A percentile compares a stretch with the other conserved stretches of the same genome.
Conservation (phyloP, 2,113 vertebrate genomes). For the Oreochromis spilurus region DNA sequence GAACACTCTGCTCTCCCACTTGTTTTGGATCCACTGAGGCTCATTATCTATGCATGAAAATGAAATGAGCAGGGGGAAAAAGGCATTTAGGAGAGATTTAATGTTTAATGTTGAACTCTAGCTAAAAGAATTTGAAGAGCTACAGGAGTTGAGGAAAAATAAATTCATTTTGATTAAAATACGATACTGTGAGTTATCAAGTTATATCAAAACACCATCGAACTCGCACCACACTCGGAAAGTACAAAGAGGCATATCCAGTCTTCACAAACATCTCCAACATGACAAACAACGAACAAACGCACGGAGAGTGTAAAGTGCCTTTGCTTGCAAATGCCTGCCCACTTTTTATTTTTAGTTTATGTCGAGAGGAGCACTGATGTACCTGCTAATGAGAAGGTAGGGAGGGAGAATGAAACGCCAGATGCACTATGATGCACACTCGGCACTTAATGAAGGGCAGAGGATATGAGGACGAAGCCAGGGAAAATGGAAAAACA, state of each 20-base stretch:
- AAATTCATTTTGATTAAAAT: background rate
- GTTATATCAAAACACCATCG: background rate
- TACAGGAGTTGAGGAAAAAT: background rate
- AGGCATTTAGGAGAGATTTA: background rate
- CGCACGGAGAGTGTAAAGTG: background rate
- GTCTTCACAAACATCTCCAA: background rate
- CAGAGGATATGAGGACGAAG: background rate
- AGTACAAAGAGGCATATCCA: background rate
- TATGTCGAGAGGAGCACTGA: slow-evolving; percentile 45
- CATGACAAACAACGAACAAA: background rate
- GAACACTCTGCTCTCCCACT: slow-evolving; percentile 21
- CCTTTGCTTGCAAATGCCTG: slow-evolving; percentile 25
- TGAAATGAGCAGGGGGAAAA: background rate
- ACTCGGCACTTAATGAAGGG: slow-evolving; percentile 52
- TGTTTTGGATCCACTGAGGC: slow-evolving; percentile 18
- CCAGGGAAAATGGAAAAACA: background rate
- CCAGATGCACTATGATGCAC: slow-evolving; percentile 55
- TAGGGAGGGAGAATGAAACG: slow-evolving; percentile 45
- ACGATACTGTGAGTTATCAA: background rate
- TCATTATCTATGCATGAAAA: slow-evolving; percentile 29
- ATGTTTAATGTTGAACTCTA: slow-evolving; percentile 3
- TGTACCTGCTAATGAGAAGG: slow-evolving; percentile 63
- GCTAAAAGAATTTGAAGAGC: background rate
- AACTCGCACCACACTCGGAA: background rate
- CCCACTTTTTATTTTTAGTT: slow-evolving; percentile 65